A percentile compares a stretch with the other conserved stretches of the same genome.
Evolutionary conservation across 1,140 invertebrate genomes (phyloP).

Genomic region (Calliphora vicina): DNA sequence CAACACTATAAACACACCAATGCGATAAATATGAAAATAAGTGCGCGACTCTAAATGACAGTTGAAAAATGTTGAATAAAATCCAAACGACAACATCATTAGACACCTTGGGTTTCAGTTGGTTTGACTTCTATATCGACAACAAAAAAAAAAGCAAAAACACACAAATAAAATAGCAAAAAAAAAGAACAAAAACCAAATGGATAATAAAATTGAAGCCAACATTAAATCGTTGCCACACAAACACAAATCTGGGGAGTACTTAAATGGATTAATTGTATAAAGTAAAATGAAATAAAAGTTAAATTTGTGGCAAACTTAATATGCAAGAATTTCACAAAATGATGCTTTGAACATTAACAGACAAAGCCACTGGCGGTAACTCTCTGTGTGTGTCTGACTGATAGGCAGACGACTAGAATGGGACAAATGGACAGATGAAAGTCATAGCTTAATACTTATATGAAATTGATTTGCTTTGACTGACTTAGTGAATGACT

Average conservation of each 20-base stretch:
- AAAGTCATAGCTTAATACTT: neutral
- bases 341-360: neutral
- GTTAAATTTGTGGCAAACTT: neutral
- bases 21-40: constrained; percentile 1
- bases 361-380: neutral
- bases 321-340: neutral
- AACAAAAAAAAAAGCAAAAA: neutral
- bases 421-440: neutral
- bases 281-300: constrained; percentile 5
- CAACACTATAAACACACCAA: neutral
- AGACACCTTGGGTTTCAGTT: constrained; percentile 16
- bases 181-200: neutral
- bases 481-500: constrained; percentile 20
- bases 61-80: constrained; percentile 17
- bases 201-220: neutral
- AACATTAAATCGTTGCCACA: neutral
- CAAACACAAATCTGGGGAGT: neutral
- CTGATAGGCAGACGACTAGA: neutral
- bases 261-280: neutral
- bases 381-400: neutral
- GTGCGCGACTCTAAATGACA: constrained; percentile 1
- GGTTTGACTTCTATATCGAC: neutral
- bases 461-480: constrained; percentile 37
- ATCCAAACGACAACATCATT: constrained; percentile 14
- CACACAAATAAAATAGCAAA: too few relatives aligned